phyloP scores from a whole-genome alignment of 2,113 vertebrate species.

The Gorilla gorilla region DNA sequence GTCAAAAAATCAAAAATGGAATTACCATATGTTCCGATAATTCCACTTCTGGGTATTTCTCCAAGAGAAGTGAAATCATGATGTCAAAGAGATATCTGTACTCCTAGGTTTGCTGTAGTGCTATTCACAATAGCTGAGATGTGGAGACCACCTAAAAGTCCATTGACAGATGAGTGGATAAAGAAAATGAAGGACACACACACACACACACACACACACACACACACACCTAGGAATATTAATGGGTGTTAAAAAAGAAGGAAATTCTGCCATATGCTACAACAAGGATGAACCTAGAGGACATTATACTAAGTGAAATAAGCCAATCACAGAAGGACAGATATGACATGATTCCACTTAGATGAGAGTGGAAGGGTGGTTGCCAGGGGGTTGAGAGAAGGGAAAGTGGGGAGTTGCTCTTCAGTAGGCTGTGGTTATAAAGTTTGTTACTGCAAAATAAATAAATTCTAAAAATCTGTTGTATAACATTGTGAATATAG shows the following conservation, averaged over 20 bases:
- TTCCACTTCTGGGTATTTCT: not conserved
- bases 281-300: too few species aligned
- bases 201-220: not conserved
- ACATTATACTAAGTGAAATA: accelerated
- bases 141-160: too few species aligned
- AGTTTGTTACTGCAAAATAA: too few species aligned
- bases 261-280: not conserved
- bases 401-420: not conserved
- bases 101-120: accelerated
- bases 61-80: not conserved
- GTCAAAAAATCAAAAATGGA: not conserved
- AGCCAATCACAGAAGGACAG: not conserved
- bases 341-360: accelerated
- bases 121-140: not conserved
- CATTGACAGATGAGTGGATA: too few species aligned
- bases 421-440: accelerated
- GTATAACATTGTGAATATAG: accelerated
- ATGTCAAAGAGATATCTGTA: not conserved
- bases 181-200: not conserved
- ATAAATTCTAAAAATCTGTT: not conserved
- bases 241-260: not conserved
- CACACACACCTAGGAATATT: not conserved
- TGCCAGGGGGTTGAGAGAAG: not conserved
- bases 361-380: too few species aligned
- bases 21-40: not conserved